Base-by-base conservation (phyloP, 37 sponge, comb jelly and placozoan genomes). In the Amphimedon queenslandica region DNA sequence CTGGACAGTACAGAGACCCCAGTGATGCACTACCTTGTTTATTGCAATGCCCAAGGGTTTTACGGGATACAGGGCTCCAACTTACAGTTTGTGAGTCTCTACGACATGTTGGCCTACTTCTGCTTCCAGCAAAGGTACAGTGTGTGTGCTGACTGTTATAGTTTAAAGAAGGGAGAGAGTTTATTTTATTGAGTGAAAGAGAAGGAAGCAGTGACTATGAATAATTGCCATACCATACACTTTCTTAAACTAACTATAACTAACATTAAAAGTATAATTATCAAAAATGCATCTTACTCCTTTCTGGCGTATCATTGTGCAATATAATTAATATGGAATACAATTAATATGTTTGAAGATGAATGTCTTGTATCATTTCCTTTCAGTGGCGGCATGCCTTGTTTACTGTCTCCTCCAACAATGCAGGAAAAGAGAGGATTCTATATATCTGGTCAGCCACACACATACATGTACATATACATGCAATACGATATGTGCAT, bases 341-440 rank as follows among this genome's bases (percentile, higher is more conserved):
- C 41, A 32, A n/a, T 2, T 23, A 5, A 1, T 37, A 6, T 37
- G 30, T 70, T 29, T n/a, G 24, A n/a, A 13, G 20, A 36, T 32
- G 20, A 30, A 13, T 23, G 24, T 42, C 51, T 42, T 37, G n/a
- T 30, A 6, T 25, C 4, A 29, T 30, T 37, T 31, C 30, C 65
- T 42, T 0, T 1, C 69, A 92, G 93, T 84, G 93, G 93, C 31
- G 93, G 93, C 29, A 92, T 92, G 93, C 93, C 93, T 35, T 92
- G 93, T 51, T 65, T 74, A 29, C 63, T 92, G 80, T 61, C 57
- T 37, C 87, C 87, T 10, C 92, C 92, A 60, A 60, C 8, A n/a
- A 11, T 60, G 21, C n/a, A n/a, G n/a, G n/a, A n/a, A n/a, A n/a
- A n/a, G n/a, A n/a, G n/a, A n/a, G n/a, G n/a, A n/a, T n/a, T n/a